Percentiles rank a stretch among this genome's conserved stretches.
phyloP scores from a whole-genome alignment of 1,140 invertebrate genomes.

The Idris sp. region DNA sequence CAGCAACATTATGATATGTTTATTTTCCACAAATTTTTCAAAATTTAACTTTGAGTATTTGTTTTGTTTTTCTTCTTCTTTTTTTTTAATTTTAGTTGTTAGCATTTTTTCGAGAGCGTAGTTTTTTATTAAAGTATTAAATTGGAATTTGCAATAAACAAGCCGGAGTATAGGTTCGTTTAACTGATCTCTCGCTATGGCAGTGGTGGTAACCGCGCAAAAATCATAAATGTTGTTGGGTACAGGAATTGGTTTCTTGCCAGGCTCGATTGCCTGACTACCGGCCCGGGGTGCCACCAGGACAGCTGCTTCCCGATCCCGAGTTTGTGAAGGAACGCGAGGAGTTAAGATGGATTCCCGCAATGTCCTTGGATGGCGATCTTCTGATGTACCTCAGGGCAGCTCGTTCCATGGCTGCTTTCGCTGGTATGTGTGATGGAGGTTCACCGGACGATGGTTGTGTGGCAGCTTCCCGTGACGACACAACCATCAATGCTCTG shows the following conservation, averaged over 20 bases:
- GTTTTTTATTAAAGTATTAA: slow-evolving; percentile 29
- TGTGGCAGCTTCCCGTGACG: slow-evolving; percentile 95
- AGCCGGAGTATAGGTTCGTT: slow-evolving; percentile 72
- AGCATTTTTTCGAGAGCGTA: slow-evolving; percentile 20
- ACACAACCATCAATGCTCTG: slow-evolving; percentile 98
- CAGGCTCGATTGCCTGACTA: slow-evolving; percentile 89
- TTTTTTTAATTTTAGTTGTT: slow-evolving; percentile 10
- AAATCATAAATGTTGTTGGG: slow-evolving; percentile 76
- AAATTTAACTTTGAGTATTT: too few relatives aligned
- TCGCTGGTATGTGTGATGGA: slow-evolving; percentile 98
- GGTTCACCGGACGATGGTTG: slow-evolving; percentile 97
- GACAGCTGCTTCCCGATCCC: slow-evolving; percentile 84
- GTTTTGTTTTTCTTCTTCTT: slow-evolving; percentile 3
- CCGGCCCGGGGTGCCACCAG: slow-evolving; percentile 83
- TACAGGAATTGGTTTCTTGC: slow-evolving; percentile 79
- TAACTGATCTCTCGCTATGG: slow-evolving; percentile 74
- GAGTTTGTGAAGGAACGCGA: slow-evolving; percentile 88
- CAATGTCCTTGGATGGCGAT: slow-evolving; percentile 93
- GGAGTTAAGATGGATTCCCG: slow-evolving; percentile 95
- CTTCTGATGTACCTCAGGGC: slow-evolving; percentile 98
- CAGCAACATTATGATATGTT: slow-evolving; percentile 54
- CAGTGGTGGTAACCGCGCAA: slow-evolving; percentile 76
- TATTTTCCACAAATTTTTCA: slow-evolving; percentile 22
- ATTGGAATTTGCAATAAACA: slow-evolving; percentile 62
- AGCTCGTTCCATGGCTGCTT: slow-evolving; percentile 96